These are phyloP conservation scores for Elanoides forficatus DNA, from an alignment of 2,113 vertebrate genomes.

Conservation along the genomic window DNA sequence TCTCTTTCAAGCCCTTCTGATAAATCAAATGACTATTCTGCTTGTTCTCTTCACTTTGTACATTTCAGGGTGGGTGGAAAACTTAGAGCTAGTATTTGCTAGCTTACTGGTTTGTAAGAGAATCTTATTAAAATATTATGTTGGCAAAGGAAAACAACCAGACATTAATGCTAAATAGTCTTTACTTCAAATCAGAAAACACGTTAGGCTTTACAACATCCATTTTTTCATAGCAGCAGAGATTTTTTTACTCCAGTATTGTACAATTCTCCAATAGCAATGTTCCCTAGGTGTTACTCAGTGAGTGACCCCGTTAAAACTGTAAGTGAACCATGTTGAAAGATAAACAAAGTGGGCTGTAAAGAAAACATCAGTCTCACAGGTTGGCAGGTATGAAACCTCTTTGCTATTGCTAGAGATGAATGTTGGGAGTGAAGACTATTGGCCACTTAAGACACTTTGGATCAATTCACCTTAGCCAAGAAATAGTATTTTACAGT, in stretches of 20 bases:
- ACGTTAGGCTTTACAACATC: neutral
- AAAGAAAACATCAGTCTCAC: neutral
- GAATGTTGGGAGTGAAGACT: neutral
- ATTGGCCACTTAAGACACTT: neutral
- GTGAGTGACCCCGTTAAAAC: neutral
- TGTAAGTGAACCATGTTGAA: neutral
- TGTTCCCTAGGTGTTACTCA: neutral
- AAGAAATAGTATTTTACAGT: neutral
- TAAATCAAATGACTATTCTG: neutral
- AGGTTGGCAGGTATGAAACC: neutral
- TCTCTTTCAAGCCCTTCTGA: neutral
- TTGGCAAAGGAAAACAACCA: neutral
- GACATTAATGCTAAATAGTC: neutral
- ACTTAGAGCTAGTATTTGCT: neutral
- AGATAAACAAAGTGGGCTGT: neutral
- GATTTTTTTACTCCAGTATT: neutral
- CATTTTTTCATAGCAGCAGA: neutral
- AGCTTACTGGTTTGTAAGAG: neutral
- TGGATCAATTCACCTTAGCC: neutral
- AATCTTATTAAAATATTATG: neutral
- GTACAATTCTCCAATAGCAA: neutral
- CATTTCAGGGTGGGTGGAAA: neutral
- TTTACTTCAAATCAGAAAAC: neutral
- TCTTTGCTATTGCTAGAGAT: neutral
- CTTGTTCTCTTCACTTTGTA: neutral